These are phyloP conservation scores for Coelinius sp. DNA, from an alignment of 2,888 invertebrate genomes.

Conservation along the genomic window DNA sequence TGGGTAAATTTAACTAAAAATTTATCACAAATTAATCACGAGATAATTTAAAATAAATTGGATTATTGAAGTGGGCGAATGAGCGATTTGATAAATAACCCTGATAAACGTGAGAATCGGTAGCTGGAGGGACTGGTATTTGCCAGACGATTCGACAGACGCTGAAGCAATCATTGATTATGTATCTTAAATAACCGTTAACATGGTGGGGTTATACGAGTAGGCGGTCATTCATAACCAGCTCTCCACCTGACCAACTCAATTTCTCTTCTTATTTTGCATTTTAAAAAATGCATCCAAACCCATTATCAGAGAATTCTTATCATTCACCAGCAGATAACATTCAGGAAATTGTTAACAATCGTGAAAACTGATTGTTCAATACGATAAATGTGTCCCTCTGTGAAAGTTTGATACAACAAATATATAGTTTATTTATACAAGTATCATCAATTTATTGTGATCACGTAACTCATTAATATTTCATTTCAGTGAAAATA, in stretches of 20 bases:
- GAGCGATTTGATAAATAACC: neutral
- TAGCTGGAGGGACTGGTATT: neutral
- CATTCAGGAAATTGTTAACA: constrained; percentile 43
- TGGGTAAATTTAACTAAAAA: too few relatives aligned
- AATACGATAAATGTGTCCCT: constrained; percentile 16
- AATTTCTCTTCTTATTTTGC: neutral
- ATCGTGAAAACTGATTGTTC: constrained; percentile 9
- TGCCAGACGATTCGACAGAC: neutral
- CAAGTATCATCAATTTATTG: neutral
- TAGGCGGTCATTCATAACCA: constrained; percentile 49
- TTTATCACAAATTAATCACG: neutral
- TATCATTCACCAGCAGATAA: neutral
- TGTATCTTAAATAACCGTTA: neutral
- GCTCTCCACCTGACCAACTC: constrained; percentile 48
- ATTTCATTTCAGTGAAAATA: neutral
- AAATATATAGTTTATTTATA: constrained; percentile 2
- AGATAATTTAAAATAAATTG: neutral
- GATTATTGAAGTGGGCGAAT: neutral
- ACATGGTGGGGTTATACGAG: constrained; percentile 16
- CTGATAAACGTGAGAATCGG: neutral
- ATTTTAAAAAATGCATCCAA: neutral
- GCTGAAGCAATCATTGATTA: neutral
- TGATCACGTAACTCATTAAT: neutral
- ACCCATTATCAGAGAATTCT: neutral
- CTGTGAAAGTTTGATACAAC: constrained; percentile 1